Base-by-base conservation (phyloP, 2,888 invertebrate genomes). In the Plebejus anna region DNA sequence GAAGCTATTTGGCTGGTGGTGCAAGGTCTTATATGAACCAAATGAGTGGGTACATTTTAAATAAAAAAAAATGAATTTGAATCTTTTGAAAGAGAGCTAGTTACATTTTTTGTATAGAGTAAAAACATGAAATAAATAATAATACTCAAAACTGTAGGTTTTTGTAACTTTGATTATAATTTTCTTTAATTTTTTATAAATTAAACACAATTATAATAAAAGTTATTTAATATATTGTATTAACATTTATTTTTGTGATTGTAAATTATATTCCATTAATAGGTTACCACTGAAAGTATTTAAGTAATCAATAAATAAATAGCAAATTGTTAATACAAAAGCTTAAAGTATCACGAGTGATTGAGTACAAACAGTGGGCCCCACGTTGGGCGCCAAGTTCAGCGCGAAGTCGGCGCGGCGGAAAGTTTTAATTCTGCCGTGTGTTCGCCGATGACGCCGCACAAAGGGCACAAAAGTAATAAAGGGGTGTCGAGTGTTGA, bases 391-490 rank as follows among this genome's bases (percentile, higher is more conserved):
- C 85, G 87, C 85, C 84, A 78, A 78, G 78, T 78, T 78, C 81
- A 83, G 83, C 81, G 84, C 76, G 71, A 88, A 89, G 88, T 87
- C 84, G 88, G 87, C 84, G 84, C 83, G 84, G 84, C 86, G 84
- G 87, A 83, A 86, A 88, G 88, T 88, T 91, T 92, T 90, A 90
- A 91, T 90, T 90, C 86, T 86, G 85, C 83, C 88, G 88, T 88
- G 87, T 88, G 90, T 85, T 88, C 86, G 87, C 88, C 89, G 88
- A 89, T 87, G 87, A 85, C 85, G 88, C 86, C 84, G 82, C 84
- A 88, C 89, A 91, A 91, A 90, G 91, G 87, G 89, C 87, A 87
- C 88, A 88, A 86, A 87, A 89, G 90, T 90, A 90, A 90, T 92
- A 90, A 91, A 90, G 88, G 91, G 91, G 91, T 89, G 90, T 90